These are phyloP conservation scores for human DNA, from an alignment of 2,113 vertebrate genomes.

Conservation along the genomic window GRCh38 chr11:126816501-126817000, in stretches of 20 bases:
- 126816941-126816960: neutral
- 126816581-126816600: neutral
- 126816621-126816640: neutral
- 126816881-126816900: neutral
- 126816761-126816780: neutral
- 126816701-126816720: neutral
- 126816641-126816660: neutral
- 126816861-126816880: slow-evolving; percentile 50
- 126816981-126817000: slow-evolving; percentile 57
- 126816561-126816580: neutral
- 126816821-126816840: slow-evolving; percentile 58
- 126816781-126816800: neutral
- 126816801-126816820: neutral
- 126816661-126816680: neutral
- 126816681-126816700: rapidly evolving
- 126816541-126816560: neutral
- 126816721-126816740: neutral
- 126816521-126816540: neutral
- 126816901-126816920: slow-evolving; percentile 24
- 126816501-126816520: neutral
- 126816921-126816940: neutral
- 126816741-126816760: neutral
- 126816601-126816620: neutral
- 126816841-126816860: slow-evolving; percentile 46
- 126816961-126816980: neutral